These are phyloP conservation scores for Ciona savignyi DNA, from an alignment of 23 tunicate species.

Conservation along the genomic window DNA sequence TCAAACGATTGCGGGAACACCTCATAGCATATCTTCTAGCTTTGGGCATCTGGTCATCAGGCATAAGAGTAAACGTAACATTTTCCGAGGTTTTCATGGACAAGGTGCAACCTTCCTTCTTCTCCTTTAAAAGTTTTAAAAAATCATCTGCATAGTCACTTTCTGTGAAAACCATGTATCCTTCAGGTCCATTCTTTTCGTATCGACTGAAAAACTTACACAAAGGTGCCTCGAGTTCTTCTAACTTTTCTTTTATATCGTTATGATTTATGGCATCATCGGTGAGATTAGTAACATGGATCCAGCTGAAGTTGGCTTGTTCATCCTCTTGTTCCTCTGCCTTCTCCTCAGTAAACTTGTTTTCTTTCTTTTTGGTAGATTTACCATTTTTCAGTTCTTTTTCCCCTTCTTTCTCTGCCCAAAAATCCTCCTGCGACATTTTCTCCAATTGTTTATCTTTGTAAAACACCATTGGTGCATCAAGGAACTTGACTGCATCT, in stretches of 20 bases:
- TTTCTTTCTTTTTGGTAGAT: conserved; percentile 11
- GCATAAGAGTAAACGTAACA: conserved; percentile 30
- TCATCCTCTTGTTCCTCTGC: background rate
- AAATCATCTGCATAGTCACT: conserved; percentile 25
- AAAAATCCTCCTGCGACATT: conserved; percentile 43
- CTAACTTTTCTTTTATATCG: conserved; percentile 52
- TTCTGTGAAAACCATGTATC: conserved; percentile 35
- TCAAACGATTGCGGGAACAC: conserved; percentile 12
- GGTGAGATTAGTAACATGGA: conserved; percentile 44
- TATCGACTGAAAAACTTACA: conserved; percentile 51
- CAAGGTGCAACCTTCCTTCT: conserved; percentile 14
- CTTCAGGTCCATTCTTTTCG: conserved; percentile 56
- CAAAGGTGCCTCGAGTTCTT: conserved; percentile 26
- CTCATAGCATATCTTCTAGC: too few species aligned
- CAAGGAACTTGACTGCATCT: conserved; percentile 75
- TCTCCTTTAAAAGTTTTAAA: conserved; percentile 20
- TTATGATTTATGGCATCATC: conserved; percentile 64
- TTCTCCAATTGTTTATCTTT: conserved; percentile 65
- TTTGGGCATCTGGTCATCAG: conserved; percentile 28
- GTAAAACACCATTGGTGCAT: conserved; percentile 84
- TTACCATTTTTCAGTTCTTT: conserved; percentile 6
- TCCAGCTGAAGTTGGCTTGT: conserved; percentile 23
- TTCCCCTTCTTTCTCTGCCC: conserved; percentile 48
- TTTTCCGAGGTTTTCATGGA: conserved; percentile 17
- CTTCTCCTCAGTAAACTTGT: background rate